Percentiles rank a stretch among this genome's conserved stretches.
Evolutionary conservation across 2,888 invertebrate species (phyloP).

Genomic region (Dryococelus australis): DNA sequence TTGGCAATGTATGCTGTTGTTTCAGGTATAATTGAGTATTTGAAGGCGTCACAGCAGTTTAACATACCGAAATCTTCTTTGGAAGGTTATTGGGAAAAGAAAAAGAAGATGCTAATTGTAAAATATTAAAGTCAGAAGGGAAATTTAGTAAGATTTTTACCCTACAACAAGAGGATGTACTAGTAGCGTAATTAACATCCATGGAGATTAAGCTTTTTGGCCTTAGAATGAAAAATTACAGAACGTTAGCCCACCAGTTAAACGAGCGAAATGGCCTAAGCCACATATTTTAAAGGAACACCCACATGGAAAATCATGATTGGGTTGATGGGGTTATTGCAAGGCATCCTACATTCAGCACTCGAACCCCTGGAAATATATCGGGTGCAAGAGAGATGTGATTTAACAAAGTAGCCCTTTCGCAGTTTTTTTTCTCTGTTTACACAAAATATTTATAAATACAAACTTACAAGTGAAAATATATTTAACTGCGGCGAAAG

Average conservation of each 20-base stretch:
- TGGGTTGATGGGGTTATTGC: not conserved
- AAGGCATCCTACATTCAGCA: slow-evolving; percentile 20
- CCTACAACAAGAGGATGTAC: not conserved
- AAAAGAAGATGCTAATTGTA: not conserved
- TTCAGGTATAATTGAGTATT: not conserved
- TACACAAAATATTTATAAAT: slow-evolving; percentile 20
- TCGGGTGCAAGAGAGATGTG: not conserved
- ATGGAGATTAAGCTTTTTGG: slow-evolving; percentile 9
- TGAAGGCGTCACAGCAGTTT: not conserved
- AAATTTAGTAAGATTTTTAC: not conserved
- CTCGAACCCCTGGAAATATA: not conserved
- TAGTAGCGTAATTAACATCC: not conserved
- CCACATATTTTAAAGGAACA: not conserved
- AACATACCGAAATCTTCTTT: not conserved
- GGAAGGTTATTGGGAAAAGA: not conserved
- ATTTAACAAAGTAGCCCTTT: not conserved
- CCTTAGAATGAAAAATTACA: not conserved
- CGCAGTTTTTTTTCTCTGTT: not conserved
- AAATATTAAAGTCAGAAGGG: not conserved
- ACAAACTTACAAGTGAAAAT: slow-evolving; percentile 18
- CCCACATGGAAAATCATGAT: not conserved
- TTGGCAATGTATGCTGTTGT: not conserved
- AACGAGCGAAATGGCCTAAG: not conserved
- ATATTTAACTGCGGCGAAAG: slow-evolving; percentile 8
- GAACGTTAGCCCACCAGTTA: not conserved